phyloP scores from a whole-genome alignment of 2,113 vertebrate species.

The Nettapus auritus region DNA sequence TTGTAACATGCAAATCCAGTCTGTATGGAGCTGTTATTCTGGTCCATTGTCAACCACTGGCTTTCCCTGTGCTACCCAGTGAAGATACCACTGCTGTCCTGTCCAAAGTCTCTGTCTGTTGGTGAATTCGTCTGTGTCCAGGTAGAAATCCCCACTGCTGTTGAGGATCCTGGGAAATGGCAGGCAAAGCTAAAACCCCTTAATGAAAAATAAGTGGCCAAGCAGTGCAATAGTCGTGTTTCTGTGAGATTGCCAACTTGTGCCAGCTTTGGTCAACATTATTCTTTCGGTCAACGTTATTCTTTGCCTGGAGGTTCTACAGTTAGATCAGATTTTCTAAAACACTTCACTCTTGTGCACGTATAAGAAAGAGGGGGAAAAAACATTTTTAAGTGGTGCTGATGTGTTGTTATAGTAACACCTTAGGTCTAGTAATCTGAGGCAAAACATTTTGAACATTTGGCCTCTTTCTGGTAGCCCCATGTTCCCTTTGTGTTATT shows the following conservation, averaged over 20 bases:
- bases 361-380: background rate
- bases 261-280: conserved; percentile 43
- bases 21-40: background rate
- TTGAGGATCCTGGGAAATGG: conserved; percentile 27
- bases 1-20: conserved; percentile 32
- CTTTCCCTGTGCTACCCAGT: conserved; percentile 9
- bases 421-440: background rate
- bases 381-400: conserved; percentile 16
- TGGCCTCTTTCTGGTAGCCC: background rate
- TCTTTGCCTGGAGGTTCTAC: conserved; percentile 1
- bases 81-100: conserved; percentile 26
- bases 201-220: conserved; percentile 22
- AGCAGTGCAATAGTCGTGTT: background rate
- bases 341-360: background rate
- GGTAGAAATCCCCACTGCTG: conserved; percentile 7
- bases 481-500: background rate
- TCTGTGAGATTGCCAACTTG: conserved; percentile 22
- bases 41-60: background rate
- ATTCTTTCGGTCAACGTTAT: conserved; percentile 37
- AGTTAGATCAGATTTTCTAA: conserved; percentile 44
- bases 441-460: background rate
- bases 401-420: conserved; percentile 54
- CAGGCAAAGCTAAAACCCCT: conserved; percentile 15
- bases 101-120: conserved; percentile 9
- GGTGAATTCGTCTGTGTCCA: conserved; percentile 16